Base-by-base conservation (phyloP, 2,888 invertebrate genomes). In the Ametastegia equiseti region DNA sequence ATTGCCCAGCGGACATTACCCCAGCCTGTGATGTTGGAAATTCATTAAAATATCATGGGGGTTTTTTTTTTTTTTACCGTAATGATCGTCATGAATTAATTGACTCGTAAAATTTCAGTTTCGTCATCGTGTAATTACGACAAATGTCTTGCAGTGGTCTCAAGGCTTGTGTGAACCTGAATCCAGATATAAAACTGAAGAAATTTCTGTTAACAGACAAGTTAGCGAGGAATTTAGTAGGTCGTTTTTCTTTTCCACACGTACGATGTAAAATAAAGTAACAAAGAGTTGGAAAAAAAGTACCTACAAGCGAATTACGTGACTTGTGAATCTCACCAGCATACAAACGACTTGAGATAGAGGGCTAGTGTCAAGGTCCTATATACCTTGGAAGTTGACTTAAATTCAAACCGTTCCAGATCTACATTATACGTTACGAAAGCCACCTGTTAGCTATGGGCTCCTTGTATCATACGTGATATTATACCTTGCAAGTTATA, bases 251-350 rank as follows among this genome's bases (percentile, higher is more conserved):
- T 39, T 39, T 36, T 19, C 11, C 4, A 42, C 67, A 23, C 36
- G 67, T 30, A 60, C 13, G 13, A 60, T 30, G 15, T 30, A 13
- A 1, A 30, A n/a, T n/a, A n/a, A n/a, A n/a, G n/a, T n/a, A n/a
- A n/a, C n/a, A n/a, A n/a, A n/a, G n/a, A n/a, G n/a, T n/a, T n/a
- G n/a, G n/a, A n/a, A n/a, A n/a, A n/a, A n/a, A n/a, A n/a, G n/a
- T n/a, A n/a, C n/a, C n/a, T 42, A 42, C 42, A 54, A 54, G n/a
- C 39, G 67, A 67, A 67, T 39, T 19, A 67, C 67, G 36, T 67
- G 67, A 36, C 67, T 67, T 9, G 67, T 67, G 67, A 67, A 19
- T 67, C 19, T 27, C 4, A 67, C n/a, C 9, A 39, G 39, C 2
- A 39, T 39, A 42, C 19, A 39, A 67, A 67, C 67, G 63, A 65